Percentiles rank a stretch among this genome's conserved stretches.
Evolutionary conservation across 2,888 invertebrate genomes (phyloP).

Genomic region (Loripinus fragilis): DNA sequence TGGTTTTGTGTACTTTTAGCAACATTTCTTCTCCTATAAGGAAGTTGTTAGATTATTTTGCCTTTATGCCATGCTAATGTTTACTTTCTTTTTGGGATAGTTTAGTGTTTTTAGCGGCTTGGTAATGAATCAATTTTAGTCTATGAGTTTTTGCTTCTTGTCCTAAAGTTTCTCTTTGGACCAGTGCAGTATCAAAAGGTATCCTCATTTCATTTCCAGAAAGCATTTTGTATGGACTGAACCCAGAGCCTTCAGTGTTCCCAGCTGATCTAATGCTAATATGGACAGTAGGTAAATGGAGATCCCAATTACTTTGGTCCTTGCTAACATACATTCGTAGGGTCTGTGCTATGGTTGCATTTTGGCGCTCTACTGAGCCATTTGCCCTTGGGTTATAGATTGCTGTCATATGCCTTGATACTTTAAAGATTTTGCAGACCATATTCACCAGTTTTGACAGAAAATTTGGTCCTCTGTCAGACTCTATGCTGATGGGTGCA

Average conservation of each 20-base stretch:
- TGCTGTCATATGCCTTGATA: constrained; percentile 42
- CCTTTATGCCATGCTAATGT: constrained; percentile 33
- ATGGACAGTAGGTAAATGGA: constrained; percentile 36
- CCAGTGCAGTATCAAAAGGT: no score
- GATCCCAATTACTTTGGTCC: no score
- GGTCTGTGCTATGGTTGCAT: no score
- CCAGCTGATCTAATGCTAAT: constrained; percentile 32
- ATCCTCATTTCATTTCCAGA: no score
- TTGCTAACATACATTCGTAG: no score
- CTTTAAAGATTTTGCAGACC: constrained; percentile 46
- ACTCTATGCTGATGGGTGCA: constrained; percentile 30
- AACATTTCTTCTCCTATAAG: no score
- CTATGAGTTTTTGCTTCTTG: constrained; percentile 22
- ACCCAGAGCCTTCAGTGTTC: constrained; percentile 45
- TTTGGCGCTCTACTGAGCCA: no score
- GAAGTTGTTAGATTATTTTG: constrained; percentile 32
- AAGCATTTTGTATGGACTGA: constrained; percentile 45
- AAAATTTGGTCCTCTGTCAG: constrained; percentile 48
- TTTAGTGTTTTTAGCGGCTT: no score
- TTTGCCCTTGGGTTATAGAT: constrained; percentile 53
- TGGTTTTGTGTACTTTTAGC: constrained; percentile 26
- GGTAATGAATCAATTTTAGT: no score
- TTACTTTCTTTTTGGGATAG: no score
- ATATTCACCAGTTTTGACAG: constrained; percentile 31
- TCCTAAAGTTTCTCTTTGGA: constrained; percentile 30